Evolutionary conservation across 1,140 invertebrate genomes (phyloP), one percentile per base, ranked within the genome.

Genomic region (Ceratina calcarata): DNA sequence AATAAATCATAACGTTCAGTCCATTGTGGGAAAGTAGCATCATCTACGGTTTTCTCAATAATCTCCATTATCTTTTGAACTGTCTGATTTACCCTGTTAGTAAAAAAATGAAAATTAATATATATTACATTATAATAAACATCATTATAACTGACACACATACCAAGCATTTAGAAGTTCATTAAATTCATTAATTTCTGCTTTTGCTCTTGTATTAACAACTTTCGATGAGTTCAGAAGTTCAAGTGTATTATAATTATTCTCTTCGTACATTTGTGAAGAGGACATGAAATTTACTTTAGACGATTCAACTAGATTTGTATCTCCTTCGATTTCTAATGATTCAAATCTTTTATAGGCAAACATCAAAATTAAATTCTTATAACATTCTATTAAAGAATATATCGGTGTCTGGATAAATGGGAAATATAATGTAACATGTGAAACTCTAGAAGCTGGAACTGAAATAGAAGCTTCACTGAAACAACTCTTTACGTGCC

Each of bases 301-400:
- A 58, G 85, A 61, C 53, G 64, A 24, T 71, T 62, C 37, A 15
- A 55, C 6, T 75, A 18, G 4, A 67, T 85, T 60, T 16, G 51
- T 12, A 49, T 67, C 73, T 24, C 81, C 71, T 37, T 77, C 71
- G 68, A 10, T 55, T 51, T 81, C 51, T 13, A 55, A 82, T 18
- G 22, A 24, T 16, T 82, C 58, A 16, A 77, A 24, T 61, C 80
- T 86, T n/a, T 75, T 86, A 18, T 88, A 80, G 49, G 74, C n/a
- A 8, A 68, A 64, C 64, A 85, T 87, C 24, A 65, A 69, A 16
- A 84, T 65, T 24, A 82, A 69, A 51, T 86, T 83, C 55, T 84
- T 86, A 20, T 89, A 91, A 45, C 87, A 91, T 53, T 90, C 83
- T 73, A 91, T 74, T 24, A 91, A 82, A 78, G 85, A 85, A 68